Conservation (phyloP, 2,113 vertebrate species). For the Lophotis ruficrista region DNA sequence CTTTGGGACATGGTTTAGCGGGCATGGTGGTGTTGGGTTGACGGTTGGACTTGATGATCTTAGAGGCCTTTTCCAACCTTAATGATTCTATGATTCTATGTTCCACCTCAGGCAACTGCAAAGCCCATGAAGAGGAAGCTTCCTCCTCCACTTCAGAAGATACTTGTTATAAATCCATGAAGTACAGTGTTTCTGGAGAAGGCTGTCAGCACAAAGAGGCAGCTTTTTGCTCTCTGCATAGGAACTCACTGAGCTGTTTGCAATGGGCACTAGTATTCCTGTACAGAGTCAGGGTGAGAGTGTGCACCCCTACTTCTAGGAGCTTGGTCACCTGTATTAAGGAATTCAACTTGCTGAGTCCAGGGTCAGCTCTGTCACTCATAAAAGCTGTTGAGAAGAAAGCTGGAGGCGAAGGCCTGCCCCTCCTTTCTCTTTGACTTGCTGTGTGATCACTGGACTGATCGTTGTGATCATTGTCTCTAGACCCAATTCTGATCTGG, state of each 20-base stretch:
- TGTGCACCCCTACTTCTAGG: accelerated
- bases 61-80: too few relatives aligned
- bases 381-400: not conserved
- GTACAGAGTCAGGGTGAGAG: not conserved
- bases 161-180: not conserved
- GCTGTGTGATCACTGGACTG: not conserved
- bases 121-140: not conserved
- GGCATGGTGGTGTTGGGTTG: too few relatives aligned
- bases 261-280: not conserved
- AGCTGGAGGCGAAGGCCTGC: not conserved
- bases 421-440: not conserved
- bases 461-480: not conserved
- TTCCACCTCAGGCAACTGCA: not conserved
- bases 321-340: not conserved
- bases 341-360: not conserved
- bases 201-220: not conserved
- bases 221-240: not conserved
- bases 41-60: too few relatives aligned
- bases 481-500: not conserved
- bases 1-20: too few relatives aligned
- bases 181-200: not conserved
- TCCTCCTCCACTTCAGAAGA: not conserved
- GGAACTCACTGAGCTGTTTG: not conserved
- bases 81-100: too few relatives aligned
- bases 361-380: not conserved